phyloP scores from a whole-genome alignment of 1,140 invertebrate species.

The Bombus pascuorum region DNA sequence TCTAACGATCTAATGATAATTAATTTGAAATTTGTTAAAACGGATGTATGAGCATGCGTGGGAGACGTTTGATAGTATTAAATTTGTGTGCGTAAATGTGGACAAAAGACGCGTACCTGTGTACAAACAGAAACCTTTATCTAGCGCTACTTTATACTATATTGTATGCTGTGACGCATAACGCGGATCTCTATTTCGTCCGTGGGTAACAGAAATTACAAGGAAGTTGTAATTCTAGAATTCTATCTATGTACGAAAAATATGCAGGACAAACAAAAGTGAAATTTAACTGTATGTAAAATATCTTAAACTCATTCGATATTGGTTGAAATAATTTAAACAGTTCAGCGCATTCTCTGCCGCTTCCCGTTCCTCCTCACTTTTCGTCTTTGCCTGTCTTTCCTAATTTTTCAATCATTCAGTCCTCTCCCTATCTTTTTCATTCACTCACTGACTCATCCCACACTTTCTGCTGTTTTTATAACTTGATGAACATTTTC shows the following conservation, averaged over 20 bases:
- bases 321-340: conserved; percentile 43
- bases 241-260: neutral
- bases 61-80: conserved; percentile 35
- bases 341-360: conserved; percentile 54
- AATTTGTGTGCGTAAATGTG: conserved; percentile 10
- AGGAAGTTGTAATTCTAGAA: neutral
- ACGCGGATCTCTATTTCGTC: conserved; percentile 6
- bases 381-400: conserved; percentile 30
- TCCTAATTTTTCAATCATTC: neutral
- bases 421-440: conserved; percentile 10
- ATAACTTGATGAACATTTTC: conserved; percentile 46
- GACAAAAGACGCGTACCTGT: conserved; percentile 12
- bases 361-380: neutral
- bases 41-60: conserved; percentile 28
- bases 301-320: conserved; percentile 43
- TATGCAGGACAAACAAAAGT: conserved; percentile 20
- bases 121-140: conserved; percentile 13
- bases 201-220: conserved; percentile 1
- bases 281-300: conserved; percentile 29
- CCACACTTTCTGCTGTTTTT: neutral
- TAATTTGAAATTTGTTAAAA: conserved; percentile 59
- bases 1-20: conserved; percentile 73
- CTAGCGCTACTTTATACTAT: conserved; percentile 19
- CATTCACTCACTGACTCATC: neutral
- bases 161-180: conserved; percentile 8